Evolutionary conservation across 2,888 invertebrate species (phyloP), one percentile per base, ranked within the genome.

Genomic region (Tetanocera ferruginea): DNA sequence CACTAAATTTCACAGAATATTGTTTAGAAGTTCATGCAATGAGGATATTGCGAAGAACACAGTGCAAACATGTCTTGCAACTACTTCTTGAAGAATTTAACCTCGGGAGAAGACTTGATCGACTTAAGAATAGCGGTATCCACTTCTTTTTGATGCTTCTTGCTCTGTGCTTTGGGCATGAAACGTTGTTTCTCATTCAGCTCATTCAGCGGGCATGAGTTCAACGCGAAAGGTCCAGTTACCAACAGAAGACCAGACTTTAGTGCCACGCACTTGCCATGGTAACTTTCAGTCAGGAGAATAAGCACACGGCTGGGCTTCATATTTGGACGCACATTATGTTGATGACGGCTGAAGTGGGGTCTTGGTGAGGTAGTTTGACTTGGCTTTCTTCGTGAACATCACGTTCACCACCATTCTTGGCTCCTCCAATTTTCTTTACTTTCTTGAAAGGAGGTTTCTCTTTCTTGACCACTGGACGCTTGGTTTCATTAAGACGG

Each of bases 151-250:
- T 99, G 98, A 91, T 99, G 98, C 69, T 93, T 90, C 91, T 98
- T 98, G 86, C 97, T 94, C 90, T 96, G 94, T 81, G 97, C 97
- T 80, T 94, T 94, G 81, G 97, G 95, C 87, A 94, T 94, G 90
- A 98, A 98, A 86, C 93, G 95, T 91, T 96, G 95, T 91, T 98
- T 97, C 91, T 97, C 97, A 98, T 84, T 98, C 97, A 83, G 94
- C 94, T 87, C 94, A 94, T 8, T 93, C 85, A 99, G 90, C 6
- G 99, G 99, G 88, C 98, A 98, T 78, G 95, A 95, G 91, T 99
- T 99, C 86, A 98, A 92, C 89, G 95, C 93, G 90, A 95, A 96
- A n/a, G 97, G 97, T 78, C 97, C 98, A 80, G 97, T 98, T 78
- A 99, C 95, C 51, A 99, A 93, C 82, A 99, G 92, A 57, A 99